phyloP scores from a whole-genome alignment of 2,888 invertebrate genomes.

The Drosophila infuscata region DNA sequence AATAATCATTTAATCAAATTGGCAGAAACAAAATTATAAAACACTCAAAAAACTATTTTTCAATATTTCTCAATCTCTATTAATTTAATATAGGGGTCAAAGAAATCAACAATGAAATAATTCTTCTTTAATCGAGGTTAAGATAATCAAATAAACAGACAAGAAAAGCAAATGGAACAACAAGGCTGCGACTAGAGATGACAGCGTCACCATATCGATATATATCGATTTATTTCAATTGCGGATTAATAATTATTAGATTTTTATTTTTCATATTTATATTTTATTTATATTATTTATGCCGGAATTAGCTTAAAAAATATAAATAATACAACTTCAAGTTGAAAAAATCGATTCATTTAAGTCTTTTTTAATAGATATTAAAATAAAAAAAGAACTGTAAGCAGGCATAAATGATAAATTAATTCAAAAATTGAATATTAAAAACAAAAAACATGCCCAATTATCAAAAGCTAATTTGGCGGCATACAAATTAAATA shows the following conservation, averaged over 20 bases:
- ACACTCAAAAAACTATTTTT: neutral
- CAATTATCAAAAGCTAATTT: slow-evolving; percentile 25
- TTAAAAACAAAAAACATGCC: neutral
- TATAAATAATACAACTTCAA: too few relatives aligned
- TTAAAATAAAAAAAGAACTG: neutral
- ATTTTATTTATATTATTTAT: neutral
- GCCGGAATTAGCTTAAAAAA: neutral
- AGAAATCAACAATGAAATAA: slow-evolving; percentile 8
- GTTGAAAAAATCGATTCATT: neutral
- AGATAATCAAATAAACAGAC: slow-evolving; percentile 42
- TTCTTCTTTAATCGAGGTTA: slow-evolving; percentile 47
- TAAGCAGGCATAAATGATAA: neutral
- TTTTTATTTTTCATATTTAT: neutral
- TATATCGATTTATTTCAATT: slow-evolving; percentile 1
- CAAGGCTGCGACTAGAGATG: slow-evolving; percentile 35
- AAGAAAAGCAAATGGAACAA: slow-evolving; percentile 15
- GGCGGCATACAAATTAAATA: slow-evolving; percentile 17
- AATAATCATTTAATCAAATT: neutral
- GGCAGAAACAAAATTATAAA: neutral
- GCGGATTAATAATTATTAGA: neutral
- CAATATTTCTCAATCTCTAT: neutral
- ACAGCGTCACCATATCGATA: slow-evolving; percentile 15
- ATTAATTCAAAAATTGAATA: neutral
- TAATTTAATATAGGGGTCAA: slow-evolving; percentile 12
- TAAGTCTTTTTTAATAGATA: neutral